Percentiles rank a stretch among this genome's conserved stretches.
These are phyloP conservation scores for Drosophila prostipennis DNA, from an alignment of 2,888 invertebrate genomes.

Conservation along the genomic window DNA sequence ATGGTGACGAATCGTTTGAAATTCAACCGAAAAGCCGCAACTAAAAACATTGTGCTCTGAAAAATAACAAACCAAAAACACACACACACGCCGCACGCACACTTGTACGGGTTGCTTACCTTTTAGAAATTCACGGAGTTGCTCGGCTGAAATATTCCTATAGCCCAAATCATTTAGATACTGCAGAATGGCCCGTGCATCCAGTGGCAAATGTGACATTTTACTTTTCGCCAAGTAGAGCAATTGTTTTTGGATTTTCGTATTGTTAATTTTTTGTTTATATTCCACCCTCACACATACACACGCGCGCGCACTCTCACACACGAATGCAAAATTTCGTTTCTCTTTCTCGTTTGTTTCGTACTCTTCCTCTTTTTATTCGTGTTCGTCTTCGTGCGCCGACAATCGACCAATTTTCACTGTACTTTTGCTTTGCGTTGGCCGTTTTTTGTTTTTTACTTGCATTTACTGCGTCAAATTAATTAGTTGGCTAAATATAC, in stretches of 20 bases:
- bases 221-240: constrained; percentile 56
- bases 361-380: constrained; percentile 57
- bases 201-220: constrained; percentile 85
- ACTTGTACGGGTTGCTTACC: constrained; percentile 85
- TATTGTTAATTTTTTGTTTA: constrained; percentile 48
- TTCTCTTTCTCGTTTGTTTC: constrained; percentile 66
- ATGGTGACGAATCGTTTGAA: constrained; percentile 70
- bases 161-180: constrained; percentile 91
- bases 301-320: constrained; percentile 32
- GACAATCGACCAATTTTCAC: constrained; percentile 76
- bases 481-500: constrained; percentile 41
- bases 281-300: constrained; percentile 34
- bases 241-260: constrained; percentile 54
- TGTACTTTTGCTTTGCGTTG: constrained; percentile 60
- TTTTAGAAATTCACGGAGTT: constrained; percentile 91
- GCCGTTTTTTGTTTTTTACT: constrained; percentile 32
- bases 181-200: constrained; percentile 90
- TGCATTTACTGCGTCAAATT: constrained; percentile 49
- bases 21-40: constrained; percentile 38
- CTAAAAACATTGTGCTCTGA: constrained; percentile 29
- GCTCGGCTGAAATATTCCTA: constrained; percentile 89
- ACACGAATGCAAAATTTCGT: constrained; percentile 50
- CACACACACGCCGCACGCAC: constrained; percentile 26
- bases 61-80: constrained; percentile 36
- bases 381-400: constrained; percentile 49